Evolutionary conservation across 2,113 vertebrate genomes (phyloP).

Genomic region (Eptesicus fuscus): DNA sequence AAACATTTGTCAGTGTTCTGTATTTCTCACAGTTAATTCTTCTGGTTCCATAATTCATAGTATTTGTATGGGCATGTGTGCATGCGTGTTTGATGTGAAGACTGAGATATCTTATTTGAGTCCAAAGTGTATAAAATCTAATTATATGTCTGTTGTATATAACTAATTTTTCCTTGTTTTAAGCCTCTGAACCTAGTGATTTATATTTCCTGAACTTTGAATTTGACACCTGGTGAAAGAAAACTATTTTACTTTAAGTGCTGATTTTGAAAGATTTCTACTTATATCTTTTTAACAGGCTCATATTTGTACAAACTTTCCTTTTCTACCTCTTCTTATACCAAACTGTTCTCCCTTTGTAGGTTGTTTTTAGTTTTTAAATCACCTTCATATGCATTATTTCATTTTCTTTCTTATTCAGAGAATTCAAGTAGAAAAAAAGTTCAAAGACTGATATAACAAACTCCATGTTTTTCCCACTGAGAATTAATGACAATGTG

Average conservation of each 20-base stretch:
- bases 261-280: background rate
- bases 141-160: background rate
- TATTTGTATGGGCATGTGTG: background rate
- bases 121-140: background rate
- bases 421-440: background rate
- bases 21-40: too few relatives aligned
- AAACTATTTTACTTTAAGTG: background rate
- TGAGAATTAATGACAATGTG: background rate
- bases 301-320: too few relatives aligned
- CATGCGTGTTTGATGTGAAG: background rate
- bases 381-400: background rate
- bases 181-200: background rate
- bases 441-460: background rate
- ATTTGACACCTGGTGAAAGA: background rate
- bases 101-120: background rate
- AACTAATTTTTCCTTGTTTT: background rate
- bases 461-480: background rate
- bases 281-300: background rate
- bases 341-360: background rate
- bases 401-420: background rate
- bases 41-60: too few relatives aligned
- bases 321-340: background rate
- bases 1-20: rapidly evolving
- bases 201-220: background rate
- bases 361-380: background rate